Percentiles rank a stretch among this genome's conserved stretches.
These are phyloP conservation scores for Micrasema longulum DNA, from an alignment of 1,140 invertebrate genomes.

Conservation along the genomic window DNA sequence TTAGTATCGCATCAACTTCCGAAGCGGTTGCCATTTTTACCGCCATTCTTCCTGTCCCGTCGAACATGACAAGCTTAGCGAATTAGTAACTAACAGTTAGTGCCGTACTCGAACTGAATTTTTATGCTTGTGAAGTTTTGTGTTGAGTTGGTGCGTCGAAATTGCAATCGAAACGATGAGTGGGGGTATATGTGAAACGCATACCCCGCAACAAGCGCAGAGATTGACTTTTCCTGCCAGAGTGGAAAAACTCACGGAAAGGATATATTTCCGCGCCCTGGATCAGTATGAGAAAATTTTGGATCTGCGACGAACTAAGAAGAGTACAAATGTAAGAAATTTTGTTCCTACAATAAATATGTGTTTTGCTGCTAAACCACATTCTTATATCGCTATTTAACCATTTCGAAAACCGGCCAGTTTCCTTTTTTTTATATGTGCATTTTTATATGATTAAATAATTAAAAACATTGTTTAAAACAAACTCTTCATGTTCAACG, in stretches of 20 bases:
- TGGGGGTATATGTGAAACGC: constrained; percentile 40
- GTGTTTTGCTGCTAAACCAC: too few species aligned
- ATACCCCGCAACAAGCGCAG: constrained; percentile 57
- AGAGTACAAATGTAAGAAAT: constrained; percentile 65
- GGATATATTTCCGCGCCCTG: constrained; percentile 70
- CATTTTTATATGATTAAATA: too few species aligned
- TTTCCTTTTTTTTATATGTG: too few species aligned
- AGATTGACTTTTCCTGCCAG: constrained; percentile 65
- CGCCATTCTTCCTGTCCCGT: not conserved
- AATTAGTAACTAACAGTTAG: too few species aligned
- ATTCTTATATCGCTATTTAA: too few species aligned
- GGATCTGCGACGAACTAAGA: constrained; percentile 62
- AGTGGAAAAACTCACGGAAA: constrained; percentile 69
- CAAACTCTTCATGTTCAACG: too few species aligned
- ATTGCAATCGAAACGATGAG: constrained; percentile 33
- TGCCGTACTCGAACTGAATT: too few species aligned
- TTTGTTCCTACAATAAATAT: too few species aligned
- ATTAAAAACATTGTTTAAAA: too few species aligned
- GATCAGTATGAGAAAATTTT: constrained; percentile 73
- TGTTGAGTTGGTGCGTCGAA: constrained; percentile 2
- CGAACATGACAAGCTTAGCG: not conserved
- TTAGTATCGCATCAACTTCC: not conserved
- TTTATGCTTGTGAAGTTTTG: constrained; percentile 21
- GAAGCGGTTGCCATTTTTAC: not conserved
- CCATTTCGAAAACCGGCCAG: too few species aligned